Base-by-base conservation (phyloP, 1,140 invertebrate species). In the Pogonus chalceus region DNA sequence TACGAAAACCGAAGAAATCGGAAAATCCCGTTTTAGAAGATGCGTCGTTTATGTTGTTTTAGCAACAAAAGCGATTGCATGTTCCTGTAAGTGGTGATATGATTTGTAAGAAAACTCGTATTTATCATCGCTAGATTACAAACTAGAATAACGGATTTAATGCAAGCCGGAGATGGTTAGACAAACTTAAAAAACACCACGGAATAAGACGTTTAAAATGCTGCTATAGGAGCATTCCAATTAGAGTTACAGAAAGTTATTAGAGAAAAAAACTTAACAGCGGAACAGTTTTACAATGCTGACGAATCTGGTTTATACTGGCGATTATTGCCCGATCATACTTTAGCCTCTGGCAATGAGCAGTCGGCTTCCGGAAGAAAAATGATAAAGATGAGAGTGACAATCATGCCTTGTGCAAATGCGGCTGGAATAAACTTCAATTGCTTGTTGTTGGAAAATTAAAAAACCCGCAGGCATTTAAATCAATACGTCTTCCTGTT, bases 151-250 rank as follows among this genome's bases (percentile, higher is more conserved):
- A n/a, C n/a, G n/a, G n/a, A n/a, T 68, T 69, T 56, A 52, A 54
- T 35, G 67, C 65, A 21, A 70, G 63, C 56, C 62, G 61, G 47
- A 67, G 68, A 43, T 73, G 69, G 65, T 61, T 74, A 31, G 51
- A 58, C 10, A 60, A 58, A 53, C 70, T 71, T 63, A 67, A 69
- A 56, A 60, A 58, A 46, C 53, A 68, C 47, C 57, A 67, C 56
- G 59, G 64, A 53, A 67, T 72, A 39, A 61, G 66, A 54, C 52
- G 56, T 20, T 53, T 67, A 18, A 64, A 59, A 23, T 51, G 21
- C 22, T 52, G 60, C 59, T 51, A 55, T 61, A 21, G 54, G 16
- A 47, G 52, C 50, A 31, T 62, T 54, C 23, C 53, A 58, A 51
- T 35, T 48, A 55, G 51, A 56, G 56, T 55, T 67, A 51, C 31